Evolutionary conservation across 1,140 invertebrate species (phyloP), one percentile per base, ranked within the genome.

Genomic region (Cylas formicarius): DNA sequence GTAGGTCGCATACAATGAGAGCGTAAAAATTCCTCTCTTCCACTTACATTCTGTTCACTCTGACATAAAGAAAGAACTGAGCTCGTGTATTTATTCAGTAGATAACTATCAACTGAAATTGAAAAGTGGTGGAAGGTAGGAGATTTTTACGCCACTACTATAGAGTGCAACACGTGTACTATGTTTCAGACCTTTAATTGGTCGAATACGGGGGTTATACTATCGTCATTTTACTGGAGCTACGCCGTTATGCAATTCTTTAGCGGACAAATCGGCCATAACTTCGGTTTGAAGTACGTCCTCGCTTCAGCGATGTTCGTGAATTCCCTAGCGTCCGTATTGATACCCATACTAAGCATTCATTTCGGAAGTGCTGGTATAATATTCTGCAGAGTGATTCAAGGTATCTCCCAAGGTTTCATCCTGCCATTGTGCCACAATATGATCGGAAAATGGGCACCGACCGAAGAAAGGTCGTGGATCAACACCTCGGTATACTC

Each of bases 171-270:
- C 11, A 1, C 11, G 27, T 28, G 27, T 11, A 26, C 24, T 71
- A 33, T 34, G n/a, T 46, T 55, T 28, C 31, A 60, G 58, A 56
- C 50, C 0, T 60, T 55, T 38, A 42, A 58, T 10, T 78, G 79
- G 57, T 66, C 41, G 34, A 67, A 31, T 40, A 60, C 77, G 52
- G 72, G 73, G 5, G 28, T 74, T 2, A 71, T 79, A 19, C 57
- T 83, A 1, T 75, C 74, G n/a, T 75, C 81, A 1, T 84, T 84
- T 47, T 85, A 82, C 50, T 80, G 75, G 75, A 72, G 73, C 5
- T 75, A 75, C 42, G 65, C 73, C 3, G 36, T 70, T 0, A 68
- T 76, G 2, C 63, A 66, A 62, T 71, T 89, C 5, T 78, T 82
- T 0, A 82, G 77, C 0, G 84, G 83, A 1, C 74, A 78, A 44